Conservation (phyloP, 1,140 invertebrate genomes). For the Episyrphus balteatus region DNA sequence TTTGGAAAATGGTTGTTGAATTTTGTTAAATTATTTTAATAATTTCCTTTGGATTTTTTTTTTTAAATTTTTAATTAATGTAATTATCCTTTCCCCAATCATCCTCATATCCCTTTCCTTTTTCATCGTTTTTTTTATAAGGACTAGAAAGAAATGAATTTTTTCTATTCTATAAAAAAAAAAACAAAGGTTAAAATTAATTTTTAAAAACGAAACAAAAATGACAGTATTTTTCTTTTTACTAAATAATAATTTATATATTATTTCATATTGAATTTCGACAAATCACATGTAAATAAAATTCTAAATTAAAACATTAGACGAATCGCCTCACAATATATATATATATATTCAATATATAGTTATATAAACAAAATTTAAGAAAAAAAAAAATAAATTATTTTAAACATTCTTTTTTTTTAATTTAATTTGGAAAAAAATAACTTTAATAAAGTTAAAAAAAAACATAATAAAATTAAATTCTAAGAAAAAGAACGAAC, state of each 20-base stretch:
- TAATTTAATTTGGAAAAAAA: slow-evolving; percentile 15
- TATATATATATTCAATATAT: neutral
- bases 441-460: slow-evolving; percentile 15
- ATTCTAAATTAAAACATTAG: neutral
- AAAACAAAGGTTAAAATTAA: no score
- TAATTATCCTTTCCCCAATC: neutral
- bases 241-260: neutral
- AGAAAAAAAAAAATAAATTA: slow-evolving; percentile 14
- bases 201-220: neutral
- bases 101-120: neutral
- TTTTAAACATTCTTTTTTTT: neutral
- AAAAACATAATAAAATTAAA: slow-evolving; percentile 1
- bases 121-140: neutral
- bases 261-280: neutral
- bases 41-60: no score
- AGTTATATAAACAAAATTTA: neutral
- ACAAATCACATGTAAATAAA: neutral
- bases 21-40: neutral
- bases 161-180: neutral
- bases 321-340: no score
- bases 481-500: slow-evolving; percentile 8
- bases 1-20: neutral
- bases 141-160: neutral
- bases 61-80: neutral
- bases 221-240: neutral